Base-by-base conservation (phyloP, 2,113 vertebrate species). In the Ancistrus triradiatus region DNA sequence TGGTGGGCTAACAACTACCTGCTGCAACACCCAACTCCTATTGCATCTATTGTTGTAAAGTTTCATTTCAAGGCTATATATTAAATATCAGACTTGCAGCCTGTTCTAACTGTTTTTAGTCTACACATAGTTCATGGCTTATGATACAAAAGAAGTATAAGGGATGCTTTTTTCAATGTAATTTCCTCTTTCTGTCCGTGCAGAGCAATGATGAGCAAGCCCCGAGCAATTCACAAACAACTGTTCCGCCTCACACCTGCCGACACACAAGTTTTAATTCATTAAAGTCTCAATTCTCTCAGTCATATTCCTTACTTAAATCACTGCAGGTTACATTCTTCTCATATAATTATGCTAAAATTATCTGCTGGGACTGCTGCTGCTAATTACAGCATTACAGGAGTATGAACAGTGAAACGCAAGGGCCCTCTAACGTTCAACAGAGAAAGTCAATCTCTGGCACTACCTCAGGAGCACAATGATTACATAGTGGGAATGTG, bases 361-460 rank as follows among this genome's bases (percentile, higher is more conserved):
- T 55, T 31, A 35, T 64, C 49, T 64, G 7, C 9, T 31, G 48
- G 61, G 49, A 42, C 37, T 15, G 1, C 25, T 40, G 3, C 59
- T 42, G 37, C 47, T 49, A 61, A 53, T 63, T 53, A 63, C 25
- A 15, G 15, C 31, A 18, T 13, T 35, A 44, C 42, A 35, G 18
- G n/a, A 2, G 6, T 17, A 22, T 15, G 6, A 17, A 49, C 43
- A 28, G 31, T 58, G 52, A 31, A 57, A 40, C 52, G n/a, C 31
- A 57, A 37, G 31, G n/a, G 63, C 63, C 63, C 52, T 48, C 63
- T 58, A 66, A 27, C 48, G 63, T 48, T 48, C 53, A 57, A n/a
- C 14, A 40, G 11, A 10, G 31, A 21, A 48, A 49, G 6, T 66
- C 31, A 31, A 58, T 37, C 10, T 43, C n/a, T 1, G 2, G 17